phyloP scores from a whole-genome alignment of 2,888 invertebrate genomes.

The Plagodis pulveraria region DNA sequence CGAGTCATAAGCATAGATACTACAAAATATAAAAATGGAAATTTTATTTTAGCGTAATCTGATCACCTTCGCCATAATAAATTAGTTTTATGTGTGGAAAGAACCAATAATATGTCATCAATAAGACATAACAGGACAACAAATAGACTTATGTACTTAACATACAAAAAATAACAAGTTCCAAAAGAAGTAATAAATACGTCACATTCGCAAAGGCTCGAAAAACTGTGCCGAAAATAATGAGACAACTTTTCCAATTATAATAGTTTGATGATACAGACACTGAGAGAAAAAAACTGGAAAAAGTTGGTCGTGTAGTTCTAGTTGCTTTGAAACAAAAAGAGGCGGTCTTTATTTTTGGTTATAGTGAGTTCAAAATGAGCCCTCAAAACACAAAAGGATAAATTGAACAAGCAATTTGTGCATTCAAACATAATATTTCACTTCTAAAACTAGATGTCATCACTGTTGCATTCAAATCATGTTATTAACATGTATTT shows the following conservation, averaged over 20 bases:
- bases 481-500: conserved; percentile 16
- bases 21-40: too few species aligned
- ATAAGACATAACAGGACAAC: too few species aligned
- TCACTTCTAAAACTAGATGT: neutral
- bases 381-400: neutral
- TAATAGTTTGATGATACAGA: conserved; percentile 69
- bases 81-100: too few species aligned
- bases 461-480: neutral
- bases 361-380: neutral
- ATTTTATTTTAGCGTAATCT: too few species aligned
- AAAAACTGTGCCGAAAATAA: conserved; percentile 71
- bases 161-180: conserved; percentile 20
- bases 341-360: conserved; percentile 4
- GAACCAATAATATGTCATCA: too few species aligned
- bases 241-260: conserved; percentile 82
- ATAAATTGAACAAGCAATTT: neutral
- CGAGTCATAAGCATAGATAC: too few species aligned
- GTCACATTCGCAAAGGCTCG: conserved; percentile 28
- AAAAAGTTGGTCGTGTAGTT: conserved; percentile 18
- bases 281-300: conserved; percentile 53
- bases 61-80: too few species aligned
- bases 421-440: too few species aligned
- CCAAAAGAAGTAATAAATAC: conserved; percentile 22
- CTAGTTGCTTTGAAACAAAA: conserved; percentile 6
- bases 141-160: too few species aligned